phyloP scores from a whole-genome alignment of 2,113 vertebrate genomes.

The Hypocryptadius cinnamomeus region DNA sequence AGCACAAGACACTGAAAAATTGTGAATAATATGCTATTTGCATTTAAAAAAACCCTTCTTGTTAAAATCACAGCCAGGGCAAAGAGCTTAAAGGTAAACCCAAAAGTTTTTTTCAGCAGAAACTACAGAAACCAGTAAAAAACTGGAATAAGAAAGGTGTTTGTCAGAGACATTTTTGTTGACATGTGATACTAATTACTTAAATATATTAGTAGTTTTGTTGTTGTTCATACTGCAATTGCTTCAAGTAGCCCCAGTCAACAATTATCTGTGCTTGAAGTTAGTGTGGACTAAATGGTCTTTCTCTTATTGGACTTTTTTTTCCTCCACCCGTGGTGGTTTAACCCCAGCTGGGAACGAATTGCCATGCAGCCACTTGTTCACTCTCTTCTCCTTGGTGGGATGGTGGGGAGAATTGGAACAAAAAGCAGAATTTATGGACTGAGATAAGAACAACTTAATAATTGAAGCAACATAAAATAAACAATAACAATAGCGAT shows the following conservation, averaged over 20 bases:
- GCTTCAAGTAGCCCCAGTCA: not conserved
- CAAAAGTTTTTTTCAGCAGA: not conserved
- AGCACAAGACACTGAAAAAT: not conserved
- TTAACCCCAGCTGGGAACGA: not conserved
- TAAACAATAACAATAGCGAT: not conserved
- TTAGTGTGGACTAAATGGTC: not conserved
- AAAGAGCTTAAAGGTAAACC: not conserved
- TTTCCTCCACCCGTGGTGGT: not conserved
- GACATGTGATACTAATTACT: not conserved
- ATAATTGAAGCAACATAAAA: not conserved
- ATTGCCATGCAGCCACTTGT: not conserved
- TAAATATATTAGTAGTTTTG: not conserved
- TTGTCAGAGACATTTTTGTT: not conserved
- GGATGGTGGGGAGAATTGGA: not conserved
- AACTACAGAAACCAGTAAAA: not conserved
- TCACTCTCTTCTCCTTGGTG: not conserved
- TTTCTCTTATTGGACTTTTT: not conserved
- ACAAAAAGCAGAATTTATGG: not conserved
- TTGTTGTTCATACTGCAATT: not conserved
- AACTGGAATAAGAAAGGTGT: not conserved
- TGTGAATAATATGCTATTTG: not conserved
- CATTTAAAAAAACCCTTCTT: not conserved
- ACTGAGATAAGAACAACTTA: not conserved
- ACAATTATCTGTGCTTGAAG: not conserved
- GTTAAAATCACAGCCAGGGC: not conserved